Percentiles rank a stretch among this genome's conserved stretches.
Evolutionary conservation across 2,888 invertebrate genomes (phyloP).

Genomic region (Polydrusus tereticollis): DNA sequence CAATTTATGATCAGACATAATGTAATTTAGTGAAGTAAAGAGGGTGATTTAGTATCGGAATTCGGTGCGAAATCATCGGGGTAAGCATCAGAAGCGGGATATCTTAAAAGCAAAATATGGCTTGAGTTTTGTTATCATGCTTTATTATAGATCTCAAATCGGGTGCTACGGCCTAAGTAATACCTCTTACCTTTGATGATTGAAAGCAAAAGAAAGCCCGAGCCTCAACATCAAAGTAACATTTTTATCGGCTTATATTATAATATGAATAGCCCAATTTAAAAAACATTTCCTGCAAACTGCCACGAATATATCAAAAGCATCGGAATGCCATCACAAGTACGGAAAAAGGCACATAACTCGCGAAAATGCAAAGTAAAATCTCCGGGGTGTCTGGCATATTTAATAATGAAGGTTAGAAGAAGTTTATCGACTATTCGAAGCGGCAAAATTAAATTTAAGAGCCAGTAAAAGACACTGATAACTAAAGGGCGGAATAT

Average conservation of each 20-base stretch:
- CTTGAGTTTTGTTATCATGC: too few species aligned
- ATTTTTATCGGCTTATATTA: background rate
- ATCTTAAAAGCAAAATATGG: too few species aligned
- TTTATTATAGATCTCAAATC: too few species aligned
- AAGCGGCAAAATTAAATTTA: background rate
- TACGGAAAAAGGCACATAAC: background rate
- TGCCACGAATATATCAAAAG: background rate
- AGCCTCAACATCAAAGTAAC: too few species aligned
- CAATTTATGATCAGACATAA: slow-evolving; percentile 5
- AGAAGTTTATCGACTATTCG: background rate
- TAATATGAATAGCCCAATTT: background rate
- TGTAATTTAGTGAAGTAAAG: background rate
- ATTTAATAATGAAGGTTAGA: background rate
- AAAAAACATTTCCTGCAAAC: background rate
- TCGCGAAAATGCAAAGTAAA: background rate
- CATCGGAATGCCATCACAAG: background rate
- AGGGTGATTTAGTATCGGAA: background rate
- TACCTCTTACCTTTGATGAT: too few species aligned
- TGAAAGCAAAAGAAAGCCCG: too few species aligned
- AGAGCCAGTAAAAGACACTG: background rate
- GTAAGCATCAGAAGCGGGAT: background rate
- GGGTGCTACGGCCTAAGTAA: too few species aligned
- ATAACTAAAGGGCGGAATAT: background rate
- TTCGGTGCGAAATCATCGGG: background rate
- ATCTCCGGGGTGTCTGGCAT: background rate